phyloP scores from a whole-genome alignment of 2,797 vertebrate species.

The Lacerta viridis region DNA sequence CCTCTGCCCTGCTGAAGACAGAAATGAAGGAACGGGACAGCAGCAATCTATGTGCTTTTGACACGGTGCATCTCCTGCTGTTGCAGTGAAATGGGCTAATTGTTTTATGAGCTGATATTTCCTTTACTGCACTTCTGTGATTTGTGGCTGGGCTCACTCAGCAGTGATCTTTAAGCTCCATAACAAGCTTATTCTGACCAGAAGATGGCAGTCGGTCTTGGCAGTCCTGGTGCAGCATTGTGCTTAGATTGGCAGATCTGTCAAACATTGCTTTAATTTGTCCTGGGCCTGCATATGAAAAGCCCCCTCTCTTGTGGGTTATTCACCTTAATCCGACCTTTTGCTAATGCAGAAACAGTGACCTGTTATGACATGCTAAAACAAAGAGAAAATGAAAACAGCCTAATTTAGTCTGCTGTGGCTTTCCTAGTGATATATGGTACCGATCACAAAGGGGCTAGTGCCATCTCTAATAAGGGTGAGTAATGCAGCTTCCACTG shows the following conservation, averaged over 20 bases:
- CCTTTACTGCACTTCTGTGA: conserved; percentile 41
- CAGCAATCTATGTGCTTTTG: neutral
- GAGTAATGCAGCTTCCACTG: conserved; percentile 39
- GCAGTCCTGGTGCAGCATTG: neutral
- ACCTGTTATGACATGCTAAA: conserved; percentile 43
- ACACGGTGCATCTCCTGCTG: neutral
- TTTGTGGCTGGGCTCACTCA: conserved; percentile 43
- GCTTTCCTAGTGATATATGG: conserved; percentile 20
- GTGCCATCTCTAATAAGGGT: conserved; percentile 46
- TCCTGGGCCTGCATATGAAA: conserved; percentile 25
- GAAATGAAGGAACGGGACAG: neutral
- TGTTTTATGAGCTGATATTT: conserved; percentile 40
- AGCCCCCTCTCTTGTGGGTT: conserved; percentile 35
- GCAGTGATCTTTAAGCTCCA: conserved; percentile 36
- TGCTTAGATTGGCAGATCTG: conserved; percentile 31
- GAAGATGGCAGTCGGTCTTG: conserved; percentile 2
- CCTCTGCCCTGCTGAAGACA: neutral
- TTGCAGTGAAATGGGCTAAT: conserved; percentile 33
- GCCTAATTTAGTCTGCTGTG: conserved; percentile 28
- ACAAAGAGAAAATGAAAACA: conserved; percentile 40
- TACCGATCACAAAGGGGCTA: conserved; percentile 6
- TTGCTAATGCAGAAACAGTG: conserved; percentile 31
- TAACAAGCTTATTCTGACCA: conserved; percentile 24
- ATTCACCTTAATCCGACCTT: conserved; percentile 42
- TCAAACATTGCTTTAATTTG: conserved; percentile 47